A percentile compares a stretch with the other conserved stretches of the same genome.
Conservation (phyloP, 2,888 invertebrate genomes). For the Drosophila borborema region DNA sequence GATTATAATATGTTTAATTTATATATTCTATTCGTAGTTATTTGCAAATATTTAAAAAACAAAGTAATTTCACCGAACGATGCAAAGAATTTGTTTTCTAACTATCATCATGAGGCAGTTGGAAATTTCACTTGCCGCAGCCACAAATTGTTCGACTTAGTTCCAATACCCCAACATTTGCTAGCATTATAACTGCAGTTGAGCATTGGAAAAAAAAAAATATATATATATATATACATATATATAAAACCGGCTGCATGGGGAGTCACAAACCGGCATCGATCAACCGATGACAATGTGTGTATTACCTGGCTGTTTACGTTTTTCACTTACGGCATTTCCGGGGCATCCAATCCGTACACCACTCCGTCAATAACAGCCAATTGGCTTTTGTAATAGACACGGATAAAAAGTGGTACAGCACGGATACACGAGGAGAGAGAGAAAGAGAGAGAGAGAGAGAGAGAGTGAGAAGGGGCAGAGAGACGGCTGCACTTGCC, state of each 20-base stretch:
- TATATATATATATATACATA: too few relatives aligned
- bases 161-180: slow-evolving; percentile 14
- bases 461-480: background rate
- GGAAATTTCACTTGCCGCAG: background rate
- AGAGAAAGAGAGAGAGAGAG: background rate
- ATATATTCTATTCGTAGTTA: background rate
- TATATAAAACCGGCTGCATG: slow-evolving; percentile 40
- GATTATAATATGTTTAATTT: background rate
- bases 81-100: background rate
- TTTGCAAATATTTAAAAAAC: too few relatives aligned
- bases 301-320: slow-evolving; percentile 10
- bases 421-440: background rate
- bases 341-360: slow-evolving; percentile 35
- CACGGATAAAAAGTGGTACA: slow-evolving; percentile 10
- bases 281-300: slow-evolving; percentile 12
- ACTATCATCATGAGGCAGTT: background rate
- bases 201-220: background rate
- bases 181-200: slow-evolving; percentile 1
- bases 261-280: slow-evolving; percentile 41
- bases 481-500: background rate
- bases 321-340: slow-evolving; percentile 36
- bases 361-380: slow-evolving; percentile 15
- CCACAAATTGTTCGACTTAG: background rate
- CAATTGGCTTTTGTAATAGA: slow-evolving; percentile 30
- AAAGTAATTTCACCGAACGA: too few relatives aligned